Evolutionary conservation across 2,888 invertebrate genomes (phyloP).

Genomic region (Athalia circularis): DNA sequence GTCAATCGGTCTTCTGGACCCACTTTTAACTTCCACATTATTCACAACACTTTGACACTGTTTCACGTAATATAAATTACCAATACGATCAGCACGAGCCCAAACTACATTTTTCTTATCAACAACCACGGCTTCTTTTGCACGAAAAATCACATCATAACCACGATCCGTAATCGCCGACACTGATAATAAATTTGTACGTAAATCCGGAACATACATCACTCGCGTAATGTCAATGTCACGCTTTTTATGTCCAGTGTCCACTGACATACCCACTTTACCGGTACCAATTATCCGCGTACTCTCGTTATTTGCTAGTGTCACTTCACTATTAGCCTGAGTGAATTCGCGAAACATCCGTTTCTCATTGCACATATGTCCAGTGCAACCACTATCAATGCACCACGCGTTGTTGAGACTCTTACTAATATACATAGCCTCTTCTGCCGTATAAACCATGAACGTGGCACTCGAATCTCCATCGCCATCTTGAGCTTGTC

Average conservation of each 20-base stretch:
- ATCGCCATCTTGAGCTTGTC: not conserved
- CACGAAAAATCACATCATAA: slow-evolving; percentile 46
- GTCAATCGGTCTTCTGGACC: slow-evolving; percentile 4
- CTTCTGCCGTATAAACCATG: slow-evolving; percentile 14
- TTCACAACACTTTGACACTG: not conserved
- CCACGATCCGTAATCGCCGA: slow-evolving; percentile 52
- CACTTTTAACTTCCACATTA: not conserved
- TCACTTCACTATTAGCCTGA: slow-evolving; percentile 8
- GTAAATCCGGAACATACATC: slow-evolving; percentile 52
- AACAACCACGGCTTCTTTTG: slow-evolving; percentile 44
- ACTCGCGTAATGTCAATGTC: too few relatives aligned
- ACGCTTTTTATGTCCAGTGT: not conserved
- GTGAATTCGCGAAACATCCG: slow-evolving; percentile 3
- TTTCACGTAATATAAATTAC: slow-evolving; percentile 49
- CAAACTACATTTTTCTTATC: slow-evolving; percentile 40
- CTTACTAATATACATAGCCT: slow-evolving; percentile 15
- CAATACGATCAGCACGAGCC: slow-evolving; percentile 48
- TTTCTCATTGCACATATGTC: slow-evolving; percentile 3
- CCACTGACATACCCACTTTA: slow-evolving; percentile 26
- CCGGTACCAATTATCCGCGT: slow-evolving; percentile 43
- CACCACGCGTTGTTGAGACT: not conserved
- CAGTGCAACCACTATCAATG: slow-evolving; percentile 17
- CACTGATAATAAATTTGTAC: slow-evolving; percentile 54
- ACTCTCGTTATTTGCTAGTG: slow-evolving; percentile 33
- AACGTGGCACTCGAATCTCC: not conserved